A percentile compares a stretch with the other conserved stretches of the same genome.
Evolutionary conservation across 2,888 invertebrate genomes (phyloP).

Genomic region (Drosophila formosana): DNA sequence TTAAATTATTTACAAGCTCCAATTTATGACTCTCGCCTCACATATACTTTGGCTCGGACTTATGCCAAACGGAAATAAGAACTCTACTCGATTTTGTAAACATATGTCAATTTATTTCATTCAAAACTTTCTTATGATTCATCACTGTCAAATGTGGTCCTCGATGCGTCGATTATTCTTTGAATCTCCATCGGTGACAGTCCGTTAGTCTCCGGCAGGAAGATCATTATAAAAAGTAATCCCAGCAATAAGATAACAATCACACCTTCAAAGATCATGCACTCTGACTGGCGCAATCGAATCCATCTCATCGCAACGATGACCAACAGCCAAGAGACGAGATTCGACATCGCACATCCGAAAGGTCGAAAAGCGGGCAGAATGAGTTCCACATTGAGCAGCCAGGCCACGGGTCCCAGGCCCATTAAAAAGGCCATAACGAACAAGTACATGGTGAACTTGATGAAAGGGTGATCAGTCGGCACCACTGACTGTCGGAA

Average conservation of each 20-base stretch:
- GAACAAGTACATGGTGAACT: background rate
- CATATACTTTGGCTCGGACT: background rate
- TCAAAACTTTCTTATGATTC: background rate
- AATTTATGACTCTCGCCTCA: background rate
- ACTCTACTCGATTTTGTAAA: background rate
- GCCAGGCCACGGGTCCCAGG: slow-evolving; percentile 35
- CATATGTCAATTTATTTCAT: background rate
- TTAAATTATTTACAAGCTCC: slow-evolving; percentile 51
- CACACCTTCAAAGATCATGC: slow-evolving; percentile 17
- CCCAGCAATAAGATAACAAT: slow-evolving; percentile 4
- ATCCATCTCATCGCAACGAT: slow-evolving; percentile 6
- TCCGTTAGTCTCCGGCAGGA: slow-evolving; percentile 45
- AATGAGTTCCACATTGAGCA: slow-evolving; percentile 43
- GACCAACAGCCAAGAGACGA: slow-evolving; percentile 32
- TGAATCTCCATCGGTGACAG: slow-evolving; percentile 8
- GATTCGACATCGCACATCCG: slow-evolving; percentile 17
- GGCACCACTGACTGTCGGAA: background rate
- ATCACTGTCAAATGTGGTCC: background rate
- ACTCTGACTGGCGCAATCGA: background rate
- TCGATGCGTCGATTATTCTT: background rate
- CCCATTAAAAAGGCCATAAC: slow-evolving; percentile 8
- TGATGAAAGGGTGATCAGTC: too few relatives aligned
- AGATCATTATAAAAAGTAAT: slow-evolving; percentile 26
- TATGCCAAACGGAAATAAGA: background rate
- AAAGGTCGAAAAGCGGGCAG: background rate